Conservation (phyloP, 2,797 vertebrate genomes). For the Zalophus californianus region DNA sequence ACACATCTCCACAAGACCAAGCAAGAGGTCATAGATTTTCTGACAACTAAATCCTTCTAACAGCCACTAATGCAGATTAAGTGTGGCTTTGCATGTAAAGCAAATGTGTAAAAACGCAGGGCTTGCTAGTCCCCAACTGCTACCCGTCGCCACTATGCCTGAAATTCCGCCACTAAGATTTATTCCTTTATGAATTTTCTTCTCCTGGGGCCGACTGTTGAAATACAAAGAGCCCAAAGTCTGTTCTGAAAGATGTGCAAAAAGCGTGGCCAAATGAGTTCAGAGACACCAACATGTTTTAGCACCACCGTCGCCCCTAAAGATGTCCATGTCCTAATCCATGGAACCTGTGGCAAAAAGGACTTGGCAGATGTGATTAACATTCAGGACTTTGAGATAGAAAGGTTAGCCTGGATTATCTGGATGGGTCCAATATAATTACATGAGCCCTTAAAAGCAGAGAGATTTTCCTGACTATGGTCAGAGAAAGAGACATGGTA, state of each 20-base stretch:
- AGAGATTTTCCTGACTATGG: not conserved
- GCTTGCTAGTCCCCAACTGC: not conserved
- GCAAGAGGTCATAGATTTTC: not conserved
- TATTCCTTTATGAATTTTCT: conserved; percentile 54
- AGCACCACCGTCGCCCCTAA: not conserved
- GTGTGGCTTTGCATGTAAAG: not conserved
- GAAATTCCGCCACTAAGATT: conserved; percentile 23
- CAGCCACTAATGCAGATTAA: not conserved
- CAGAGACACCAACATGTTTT: conserved; percentile 35
- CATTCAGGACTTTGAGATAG: not conserved
- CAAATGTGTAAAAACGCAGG: not conserved
- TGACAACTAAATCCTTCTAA: conserved; percentile 28
- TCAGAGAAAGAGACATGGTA: not conserved
- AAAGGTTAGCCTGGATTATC: not conserved
- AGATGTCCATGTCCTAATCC: not conserved
- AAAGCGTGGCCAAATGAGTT: not conserved
- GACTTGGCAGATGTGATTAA: not conserved
- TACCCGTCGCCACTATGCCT: not conserved
- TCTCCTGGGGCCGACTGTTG: not conserved
- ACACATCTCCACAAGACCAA: not conserved
- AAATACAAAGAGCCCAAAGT: conserved; percentile 44
- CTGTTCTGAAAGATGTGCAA: not conserved
- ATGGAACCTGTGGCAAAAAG: not conserved
- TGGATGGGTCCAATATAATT: not conserved
- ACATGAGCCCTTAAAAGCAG: not conserved